Evolutionary conservation across 2,113 vertebrate species (phyloP).

Genomic region (Bambusicola thoracicus): DNA sequence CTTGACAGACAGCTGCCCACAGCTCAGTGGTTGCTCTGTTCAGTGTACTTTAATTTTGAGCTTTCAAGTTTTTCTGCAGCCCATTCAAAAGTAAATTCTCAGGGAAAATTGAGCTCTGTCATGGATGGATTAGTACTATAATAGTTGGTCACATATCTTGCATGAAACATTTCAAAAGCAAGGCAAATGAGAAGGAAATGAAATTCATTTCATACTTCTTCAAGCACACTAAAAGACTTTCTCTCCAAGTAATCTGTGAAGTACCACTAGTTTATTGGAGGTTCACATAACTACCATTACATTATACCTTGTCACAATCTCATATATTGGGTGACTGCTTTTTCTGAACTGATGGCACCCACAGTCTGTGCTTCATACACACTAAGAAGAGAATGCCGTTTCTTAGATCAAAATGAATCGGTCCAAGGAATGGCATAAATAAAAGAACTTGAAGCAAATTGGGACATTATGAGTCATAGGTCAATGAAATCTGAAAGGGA

Average conservation of each 20-base stretch:
- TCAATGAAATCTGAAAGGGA: slow-evolving; percentile 68
- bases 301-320: slow-evolving; percentile 88
- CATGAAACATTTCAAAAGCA: slow-evolving; percentile 94
- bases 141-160: slow-evolving; percentile 98
- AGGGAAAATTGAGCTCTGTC: slow-evolving; percentile 99
- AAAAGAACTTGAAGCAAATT: slow-evolving; percentile 71
- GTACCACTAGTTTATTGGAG: slow-evolving; percentile 87
- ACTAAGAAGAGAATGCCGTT: slow-evolving; percentile 60
- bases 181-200: slow-evolving; percentile 95
- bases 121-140: slow-evolving; percentile 99
- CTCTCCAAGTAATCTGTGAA: slow-evolving; percentile 87
- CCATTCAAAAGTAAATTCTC: slow-evolving; percentile 93
- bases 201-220: slow-evolving; percentile 99
- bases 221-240: slow-evolving; percentile 93
- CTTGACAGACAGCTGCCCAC: slow-evolving; percentile 84
- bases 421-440: slow-evolving; percentile 70
- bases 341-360: slow-evolving; percentile 79
- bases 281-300: slow-evolving; percentile 86
- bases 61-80: slow-evolving; percentile 85
- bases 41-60: slow-evolving; percentile 88
- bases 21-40: slow-evolving; percentile 82
- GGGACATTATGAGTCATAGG: slow-evolving; percentile 74
- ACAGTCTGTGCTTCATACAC: slow-evolving; percentile 68
- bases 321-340: slow-evolving; percentile 85
- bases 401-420: slow-evolving; percentile 74